A percentile compares a stretch with the other conserved stretches of the same genome.
phyloP scores from a whole-genome alignment of 2,888 invertebrate genomes.

The Spisula subtruncata region DNA sequence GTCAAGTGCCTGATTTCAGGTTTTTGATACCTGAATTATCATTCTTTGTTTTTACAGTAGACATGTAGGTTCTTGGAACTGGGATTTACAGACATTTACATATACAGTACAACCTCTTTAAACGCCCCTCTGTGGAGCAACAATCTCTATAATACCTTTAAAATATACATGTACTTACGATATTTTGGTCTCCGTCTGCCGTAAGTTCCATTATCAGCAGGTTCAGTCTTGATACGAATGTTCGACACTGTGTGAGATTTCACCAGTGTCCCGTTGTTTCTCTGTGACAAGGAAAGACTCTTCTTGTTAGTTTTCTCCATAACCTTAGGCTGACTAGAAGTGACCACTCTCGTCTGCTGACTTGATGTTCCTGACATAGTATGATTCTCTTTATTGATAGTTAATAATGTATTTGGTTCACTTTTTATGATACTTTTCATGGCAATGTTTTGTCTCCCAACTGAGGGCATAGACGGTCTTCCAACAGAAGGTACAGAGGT shows the following conservation, averaged over 20 bases:
- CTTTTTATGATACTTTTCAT: not conserved
- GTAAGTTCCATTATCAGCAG: conserved; percentile 42
- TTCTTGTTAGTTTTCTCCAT: not conserved
- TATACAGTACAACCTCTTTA: too few relatives aligned
- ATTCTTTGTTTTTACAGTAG: too few relatives aligned
- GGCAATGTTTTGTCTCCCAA: not conserved
- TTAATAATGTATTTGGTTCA: not conserved
- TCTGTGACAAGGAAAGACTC: conserved; percentile 43
- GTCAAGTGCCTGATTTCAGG: too few relatives aligned
- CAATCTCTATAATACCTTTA: too few relatives aligned
- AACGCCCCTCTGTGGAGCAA: too few relatives aligned
- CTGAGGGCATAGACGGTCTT: not conserved
- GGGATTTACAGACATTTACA: too few relatives aligned
- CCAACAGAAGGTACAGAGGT: not conserved
- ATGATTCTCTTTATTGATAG: not conserved
- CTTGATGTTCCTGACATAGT: not conserved
- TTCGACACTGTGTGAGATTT: not conserved
- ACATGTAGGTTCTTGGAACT: too few relatives aligned
- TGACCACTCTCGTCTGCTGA: not conserved
- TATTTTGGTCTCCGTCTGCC: conserved; percentile 30
- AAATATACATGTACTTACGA: conserved; percentile 40
- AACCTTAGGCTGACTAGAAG: conserved; percentile 3
- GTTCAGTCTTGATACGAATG: conserved; percentile 46
- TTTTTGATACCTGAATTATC: too few relatives aligned
- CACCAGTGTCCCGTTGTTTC: not conserved